phyloP scores from a whole-genome alignment of 1,140 invertebrate genomes.

The Trachymyrmex septentrionalis region DNA sequence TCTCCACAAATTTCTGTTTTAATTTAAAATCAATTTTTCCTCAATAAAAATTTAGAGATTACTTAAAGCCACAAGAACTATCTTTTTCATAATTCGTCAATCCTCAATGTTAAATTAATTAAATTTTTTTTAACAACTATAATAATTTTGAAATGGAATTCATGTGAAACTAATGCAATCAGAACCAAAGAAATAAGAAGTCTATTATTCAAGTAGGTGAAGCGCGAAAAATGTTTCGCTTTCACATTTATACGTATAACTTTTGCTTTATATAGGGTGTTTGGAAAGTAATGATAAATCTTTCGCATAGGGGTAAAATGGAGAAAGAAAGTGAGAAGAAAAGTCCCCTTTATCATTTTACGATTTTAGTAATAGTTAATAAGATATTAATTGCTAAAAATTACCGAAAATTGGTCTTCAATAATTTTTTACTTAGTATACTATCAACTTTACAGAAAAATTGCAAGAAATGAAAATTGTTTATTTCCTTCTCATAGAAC shows the following conservation, averaged over 20 bases:
- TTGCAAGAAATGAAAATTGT: too few relatives aligned
- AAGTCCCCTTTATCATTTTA: too few relatives aligned
- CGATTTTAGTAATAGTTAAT: too few relatives aligned
- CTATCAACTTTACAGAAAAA: too few relatives aligned
- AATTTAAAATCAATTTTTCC: background rate
- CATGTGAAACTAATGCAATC: background rate
- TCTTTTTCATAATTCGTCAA: background rate
- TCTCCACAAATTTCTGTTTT: background rate
- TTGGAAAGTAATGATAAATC: too few relatives aligned
- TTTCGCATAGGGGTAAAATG: too few relatives aligned
- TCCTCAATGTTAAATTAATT: background rate
- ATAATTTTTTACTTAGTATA: too few relatives aligned
- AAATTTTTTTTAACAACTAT: background rate
- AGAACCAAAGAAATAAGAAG: conserved; percentile 1
- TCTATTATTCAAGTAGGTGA: background rate
- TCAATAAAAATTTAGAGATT: background rate
- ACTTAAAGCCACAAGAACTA: background rate
- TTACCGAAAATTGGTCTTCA: too few relatives aligned
- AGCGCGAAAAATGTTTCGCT: conserved; percentile 3
- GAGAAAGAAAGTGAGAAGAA: too few relatives aligned
- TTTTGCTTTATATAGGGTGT: background rate
- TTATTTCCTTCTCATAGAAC: too few relatives aligned
- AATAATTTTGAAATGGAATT: background rate
- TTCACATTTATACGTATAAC: background rate
- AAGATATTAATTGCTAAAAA: too few relatives aligned